Evolutionary conservation across 2,113 vertebrate genomes (phyloP).

Genomic region (Oncorhynchus gorbuscha): DNA sequence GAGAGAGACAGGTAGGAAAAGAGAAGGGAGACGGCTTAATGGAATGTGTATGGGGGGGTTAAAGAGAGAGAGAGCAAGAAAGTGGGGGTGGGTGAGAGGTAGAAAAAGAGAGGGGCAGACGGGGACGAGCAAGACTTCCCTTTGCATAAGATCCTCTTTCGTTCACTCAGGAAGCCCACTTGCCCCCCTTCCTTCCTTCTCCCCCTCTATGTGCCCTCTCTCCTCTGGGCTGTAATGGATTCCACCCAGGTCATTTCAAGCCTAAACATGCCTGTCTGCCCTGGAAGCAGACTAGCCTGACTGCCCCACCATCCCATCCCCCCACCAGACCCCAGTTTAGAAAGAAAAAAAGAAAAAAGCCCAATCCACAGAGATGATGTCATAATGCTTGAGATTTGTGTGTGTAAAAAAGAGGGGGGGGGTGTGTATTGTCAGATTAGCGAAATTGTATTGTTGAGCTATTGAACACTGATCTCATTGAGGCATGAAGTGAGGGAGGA

Average conservation of each 20-base stretch:
- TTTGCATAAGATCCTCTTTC: constrained; percentile 8
- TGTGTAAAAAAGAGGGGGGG: constrained; percentile 28
- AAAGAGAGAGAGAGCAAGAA: constrained; percentile 7
- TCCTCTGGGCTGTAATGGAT: constrained; percentile 59
- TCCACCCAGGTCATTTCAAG: constrained; percentile 65
- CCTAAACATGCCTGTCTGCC: constrained; percentile 71
- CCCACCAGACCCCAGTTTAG: neutral
- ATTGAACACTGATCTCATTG: constrained; percentile 54
- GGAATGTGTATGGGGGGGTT: neutral
- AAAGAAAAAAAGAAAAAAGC: neutral
- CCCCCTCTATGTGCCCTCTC: neutral
- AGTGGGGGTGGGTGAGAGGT: constrained; percentile 1
- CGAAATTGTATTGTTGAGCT: constrained; percentile 48
- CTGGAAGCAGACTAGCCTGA: constrained; percentile 52
- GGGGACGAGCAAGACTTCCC: neutral
- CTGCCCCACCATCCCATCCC: constrained; percentile 31
- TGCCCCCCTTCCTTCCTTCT: neutral
- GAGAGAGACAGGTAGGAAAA: neutral
- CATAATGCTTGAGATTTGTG: constrained; percentile 67
- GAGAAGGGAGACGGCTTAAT: neutral
- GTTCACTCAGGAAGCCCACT: neutral
- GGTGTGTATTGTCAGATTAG: constrained; percentile 54
- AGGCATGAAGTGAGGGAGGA: constrained; percentile 9
- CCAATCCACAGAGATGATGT: constrained; percentile 74
- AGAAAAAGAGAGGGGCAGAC: neutral